Percentiles rank a stretch among this genome's conserved stretches.
Conservation (phyloP, 2,113 vertebrate genomes). For the Nothobranchius kuhntae region DNA sequence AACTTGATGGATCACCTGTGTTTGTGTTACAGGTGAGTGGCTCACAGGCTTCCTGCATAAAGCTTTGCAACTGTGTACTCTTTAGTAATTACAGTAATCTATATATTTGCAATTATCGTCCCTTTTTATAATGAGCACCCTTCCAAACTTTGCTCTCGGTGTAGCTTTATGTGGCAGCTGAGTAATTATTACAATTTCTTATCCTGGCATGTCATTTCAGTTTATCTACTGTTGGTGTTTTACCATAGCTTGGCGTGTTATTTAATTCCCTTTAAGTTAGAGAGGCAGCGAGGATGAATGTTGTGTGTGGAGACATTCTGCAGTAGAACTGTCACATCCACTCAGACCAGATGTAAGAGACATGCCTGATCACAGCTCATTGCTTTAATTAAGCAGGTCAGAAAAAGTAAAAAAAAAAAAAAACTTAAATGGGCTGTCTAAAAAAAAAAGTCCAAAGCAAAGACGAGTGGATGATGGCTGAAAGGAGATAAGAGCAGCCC, state of each 20-base stretch:
- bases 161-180: neutral
- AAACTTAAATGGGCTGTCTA: slow-evolving; percentile 46
- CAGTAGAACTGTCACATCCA: slow-evolving; percentile 22
- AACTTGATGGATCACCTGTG: slow-evolving; percentile 84
- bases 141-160: neutral
- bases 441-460: slow-evolving; percentile 23
- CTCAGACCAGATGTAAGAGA: slow-evolving; percentile 21
- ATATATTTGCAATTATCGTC: slow-evolving; percentile 19
- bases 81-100: slow-evolving; percentile 10
- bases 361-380: slow-evolving; percentile 43
- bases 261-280: slow-evolving; percentile 17
- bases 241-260: neutral
- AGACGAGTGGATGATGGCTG: slow-evolving; percentile 18
- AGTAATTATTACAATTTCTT: slow-evolving; percentile 13
- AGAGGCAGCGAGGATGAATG: slow-evolving; percentile 29
- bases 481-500: slow-evolving; percentile 42
- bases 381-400: slow-evolving; percentile 51
- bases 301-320: slow-evolving; percentile 12
- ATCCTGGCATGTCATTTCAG: slow-evolving; percentile 16
- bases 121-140: neutral
- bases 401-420: slow-evolving; percentile 35
- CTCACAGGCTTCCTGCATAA: neutral
- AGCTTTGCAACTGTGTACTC: neutral
- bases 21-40: slow-evolving; percentile 86
- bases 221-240: slow-evolving; percentile 5